Conservation (phyloP, 2,113 vertebrate genomes). For the Platichthys flesus region DNA sequence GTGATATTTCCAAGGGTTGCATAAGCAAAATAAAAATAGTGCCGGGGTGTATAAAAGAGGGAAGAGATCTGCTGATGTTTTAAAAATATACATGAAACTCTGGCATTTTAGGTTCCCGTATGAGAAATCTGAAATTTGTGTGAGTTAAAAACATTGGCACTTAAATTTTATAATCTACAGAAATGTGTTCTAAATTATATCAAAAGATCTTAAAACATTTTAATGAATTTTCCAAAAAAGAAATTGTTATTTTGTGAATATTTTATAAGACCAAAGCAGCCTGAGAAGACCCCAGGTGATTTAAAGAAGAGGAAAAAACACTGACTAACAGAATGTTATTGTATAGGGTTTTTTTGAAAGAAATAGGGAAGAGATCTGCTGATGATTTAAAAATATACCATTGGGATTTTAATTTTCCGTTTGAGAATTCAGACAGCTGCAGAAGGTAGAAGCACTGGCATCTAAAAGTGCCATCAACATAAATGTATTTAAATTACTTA, state of each 20-base stretch:
- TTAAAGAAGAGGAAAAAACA: no score
- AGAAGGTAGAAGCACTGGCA: not conserved
- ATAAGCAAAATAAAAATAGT: constrained; percentile 10
- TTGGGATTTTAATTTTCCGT: not conserved
- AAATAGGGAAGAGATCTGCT: not conserved
- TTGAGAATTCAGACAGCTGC: not conserved
- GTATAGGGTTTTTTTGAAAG: not conserved
- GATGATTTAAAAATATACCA: not conserved
- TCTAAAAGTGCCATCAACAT: not conserved
- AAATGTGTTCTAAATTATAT: no score
- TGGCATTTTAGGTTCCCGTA: not conserved
- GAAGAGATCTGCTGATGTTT: constrained; percentile 1
- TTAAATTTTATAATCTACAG: no score
- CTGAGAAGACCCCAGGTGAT: no score
- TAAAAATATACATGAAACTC: not conserved
- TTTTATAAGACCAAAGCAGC: no score
- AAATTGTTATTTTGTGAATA: no score
- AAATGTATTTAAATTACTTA: no score
- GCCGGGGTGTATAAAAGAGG: not conserved
- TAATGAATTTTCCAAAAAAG: no score
- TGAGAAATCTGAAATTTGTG: not conserved
- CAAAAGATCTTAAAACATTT: no score
- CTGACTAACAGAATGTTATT: not conserved
- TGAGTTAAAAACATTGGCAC: no score
- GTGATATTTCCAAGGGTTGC: not conserved